phyloP scores from a whole-genome alignment of 2,888 invertebrate genomes.

The Eupelmus urozonus region DNA sequence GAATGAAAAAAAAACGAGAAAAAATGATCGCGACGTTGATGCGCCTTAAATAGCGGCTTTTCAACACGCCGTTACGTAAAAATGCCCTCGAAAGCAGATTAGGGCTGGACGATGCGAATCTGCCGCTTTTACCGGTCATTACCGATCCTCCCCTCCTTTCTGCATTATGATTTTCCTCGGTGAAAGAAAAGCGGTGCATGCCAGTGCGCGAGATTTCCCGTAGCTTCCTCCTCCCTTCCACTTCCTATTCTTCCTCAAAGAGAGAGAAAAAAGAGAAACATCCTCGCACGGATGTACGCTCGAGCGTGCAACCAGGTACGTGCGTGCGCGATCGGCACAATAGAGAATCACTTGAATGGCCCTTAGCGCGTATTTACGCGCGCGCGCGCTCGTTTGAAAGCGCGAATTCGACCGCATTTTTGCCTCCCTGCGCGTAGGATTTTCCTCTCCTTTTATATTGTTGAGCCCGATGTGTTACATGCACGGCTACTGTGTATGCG shows the following conservation, averaged over 20 bases:
- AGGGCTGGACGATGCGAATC: not conserved
- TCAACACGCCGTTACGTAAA: conserved; percentile 41
- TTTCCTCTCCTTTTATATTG: conserved; percentile 15
- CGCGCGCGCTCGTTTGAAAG: conserved; percentile 22
- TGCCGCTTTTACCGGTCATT: conserved; percentile 47
- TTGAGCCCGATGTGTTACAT: not conserved
- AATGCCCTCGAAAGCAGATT: conserved; percentile 46
- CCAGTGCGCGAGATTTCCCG: not conserved
- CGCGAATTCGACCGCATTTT: conserved; percentile 40
- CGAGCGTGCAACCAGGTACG: conserved; percentile 39
- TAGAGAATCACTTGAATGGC: not conserved
- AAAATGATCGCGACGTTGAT: conserved; percentile 34
- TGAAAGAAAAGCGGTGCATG: not conserved
- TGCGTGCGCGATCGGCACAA: not conserved
- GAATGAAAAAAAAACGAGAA: conserved; percentile 14
- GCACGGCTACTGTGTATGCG: not conserved
- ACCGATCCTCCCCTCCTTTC: not conserved
- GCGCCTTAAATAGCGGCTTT: conserved; percentile 42
- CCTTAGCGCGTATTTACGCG: not conserved
- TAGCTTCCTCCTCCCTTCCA: conserved; percentile 29
- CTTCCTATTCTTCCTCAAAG: conserved; percentile 25
- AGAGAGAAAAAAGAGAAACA: conserved; percentile 3
- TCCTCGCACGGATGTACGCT: conserved; percentile 52
- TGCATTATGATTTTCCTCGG: not conserved
- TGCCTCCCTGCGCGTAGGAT: not conserved